Base-by-base conservation (phyloP, 2,113 vertebrate species). In the Sitta europaea region DNA sequence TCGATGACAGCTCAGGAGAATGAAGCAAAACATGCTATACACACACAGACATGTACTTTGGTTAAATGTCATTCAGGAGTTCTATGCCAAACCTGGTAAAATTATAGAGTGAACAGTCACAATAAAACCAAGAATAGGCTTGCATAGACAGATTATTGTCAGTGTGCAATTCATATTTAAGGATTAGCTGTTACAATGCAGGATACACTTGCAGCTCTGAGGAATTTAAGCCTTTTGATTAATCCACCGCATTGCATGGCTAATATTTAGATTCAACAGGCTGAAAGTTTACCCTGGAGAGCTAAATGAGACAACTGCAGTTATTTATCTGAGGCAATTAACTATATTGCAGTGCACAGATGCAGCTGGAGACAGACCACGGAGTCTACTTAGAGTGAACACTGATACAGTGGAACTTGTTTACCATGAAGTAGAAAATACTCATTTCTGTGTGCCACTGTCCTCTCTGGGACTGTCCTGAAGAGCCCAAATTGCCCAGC, bases 121-220 rank as follows among this genome's bases (percentile, higher is more conserved):
- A 92, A 73, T 19, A n/a, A 86, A 59, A 75, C 72, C 55, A 86
- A 85, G 71, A 50, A 50, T 55, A 97, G 94, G 91, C 88, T 98
- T 98, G 98, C 98, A 98, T 98, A 98, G 98, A 97, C 86, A 55
- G 94, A 87, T 62, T 94, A 91, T 94, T 97, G 73, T 88, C 92
- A 93, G 89, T 96, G 96, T 58, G 22, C 62, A 87, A 93, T 75
- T 82, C 72, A 90, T 90, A 92, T 24, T 85, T 85, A 71, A 93
- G 80, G 90, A 94, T 94, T 88, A 96, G 92, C 86, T 90, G 75
- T 92, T 90, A 90, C 90, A 81, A 80, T 4, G 4, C 86, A 90
- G 86, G 82, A 59, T 55, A 84, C 53, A 22, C 83, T 94, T 74
- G 72, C 88, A 86, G 86, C 88, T 95, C 82, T 48, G 90, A 96